A percentile compares a stretch with the other conserved stretches of the same genome.
Conservation (phyloP, 2,113 vertebrate species). For the Xiphophorus maculatus region DNA sequence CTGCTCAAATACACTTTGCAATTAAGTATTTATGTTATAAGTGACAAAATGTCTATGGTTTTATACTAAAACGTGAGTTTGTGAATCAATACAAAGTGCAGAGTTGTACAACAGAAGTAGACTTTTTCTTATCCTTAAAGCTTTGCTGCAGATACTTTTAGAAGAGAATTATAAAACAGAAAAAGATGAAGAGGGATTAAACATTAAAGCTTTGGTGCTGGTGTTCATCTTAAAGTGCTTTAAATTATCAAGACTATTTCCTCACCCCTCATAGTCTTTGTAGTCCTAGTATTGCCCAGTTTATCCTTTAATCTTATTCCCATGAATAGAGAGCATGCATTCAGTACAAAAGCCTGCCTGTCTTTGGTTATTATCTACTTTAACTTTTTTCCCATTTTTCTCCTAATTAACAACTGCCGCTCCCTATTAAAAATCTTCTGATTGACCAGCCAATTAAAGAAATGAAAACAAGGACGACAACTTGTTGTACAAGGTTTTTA, state of each 20-base stretch:
- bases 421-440: background rate
- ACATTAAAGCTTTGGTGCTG: background rate
- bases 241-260: background rate
- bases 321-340: background rate
- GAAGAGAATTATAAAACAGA: no score
- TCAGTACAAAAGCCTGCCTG: background rate
- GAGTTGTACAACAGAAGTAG: background rate
- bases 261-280: background rate
- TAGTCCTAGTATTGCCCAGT: background rate
- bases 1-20: no score
- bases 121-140: background rate
- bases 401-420: background rate
- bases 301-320: constrained; percentile 1
- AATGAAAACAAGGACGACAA: constrained; percentile 8
- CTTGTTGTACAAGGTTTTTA: background rate
- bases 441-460: background rate
- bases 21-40: no score
- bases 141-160: no score
- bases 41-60: background rate
- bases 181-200: background rate
- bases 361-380: background rate
- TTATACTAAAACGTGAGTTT: background rate
- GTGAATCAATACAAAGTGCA: background rate
- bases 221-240: background rate
- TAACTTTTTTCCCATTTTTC: background rate